Percentiles rank a stretch among this genome's conserved stretches.
Conservation (phyloP, 2,797 vertebrate species). For the Crenuchus spilurus region DNA sequence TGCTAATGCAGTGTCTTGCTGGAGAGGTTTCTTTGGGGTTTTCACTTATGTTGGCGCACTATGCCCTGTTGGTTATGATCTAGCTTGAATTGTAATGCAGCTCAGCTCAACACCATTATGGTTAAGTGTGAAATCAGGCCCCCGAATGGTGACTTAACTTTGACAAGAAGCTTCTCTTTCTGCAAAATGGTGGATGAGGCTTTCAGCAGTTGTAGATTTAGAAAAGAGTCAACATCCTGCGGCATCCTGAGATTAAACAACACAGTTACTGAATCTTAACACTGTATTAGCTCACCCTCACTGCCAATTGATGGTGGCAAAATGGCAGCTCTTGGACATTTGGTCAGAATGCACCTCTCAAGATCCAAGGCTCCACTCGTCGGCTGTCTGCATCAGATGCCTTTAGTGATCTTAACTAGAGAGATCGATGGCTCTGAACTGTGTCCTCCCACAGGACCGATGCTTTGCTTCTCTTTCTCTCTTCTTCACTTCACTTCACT, state of each 20-base stretch:
- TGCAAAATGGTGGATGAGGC: not conserved
- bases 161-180: not conserved
- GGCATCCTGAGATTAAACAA: not conserved
- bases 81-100: too few relatives aligned
- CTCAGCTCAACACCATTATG: too few relatives aligned
- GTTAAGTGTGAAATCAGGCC: too few relatives aligned
- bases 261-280: too few relatives aligned
- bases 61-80: too few relatives aligned
- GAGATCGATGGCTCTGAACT: slow-evolving; percentile 37
- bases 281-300: not conserved
- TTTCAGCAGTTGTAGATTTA: not conserved
- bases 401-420: slow-evolving; percentile 47
- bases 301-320: too few relatives aligned
- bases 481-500: not conserved
- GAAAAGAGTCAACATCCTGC: not conserved
- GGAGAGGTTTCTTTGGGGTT: not conserved
- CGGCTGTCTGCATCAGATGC: slow-evolving; percentile 30
- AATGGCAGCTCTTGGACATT: too few relatives aligned
- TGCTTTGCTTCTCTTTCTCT: not conserved
- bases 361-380: slow-evolving; percentile 26
- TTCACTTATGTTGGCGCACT: too few relatives aligned
- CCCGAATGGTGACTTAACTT: not conserved
- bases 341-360: not conserved
- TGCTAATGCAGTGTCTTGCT: not conserved
- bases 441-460: not conserved